Base-by-base conservation (phyloP, 2,888 invertebrate genomes). In the Odontomyia ornata region DNA sequence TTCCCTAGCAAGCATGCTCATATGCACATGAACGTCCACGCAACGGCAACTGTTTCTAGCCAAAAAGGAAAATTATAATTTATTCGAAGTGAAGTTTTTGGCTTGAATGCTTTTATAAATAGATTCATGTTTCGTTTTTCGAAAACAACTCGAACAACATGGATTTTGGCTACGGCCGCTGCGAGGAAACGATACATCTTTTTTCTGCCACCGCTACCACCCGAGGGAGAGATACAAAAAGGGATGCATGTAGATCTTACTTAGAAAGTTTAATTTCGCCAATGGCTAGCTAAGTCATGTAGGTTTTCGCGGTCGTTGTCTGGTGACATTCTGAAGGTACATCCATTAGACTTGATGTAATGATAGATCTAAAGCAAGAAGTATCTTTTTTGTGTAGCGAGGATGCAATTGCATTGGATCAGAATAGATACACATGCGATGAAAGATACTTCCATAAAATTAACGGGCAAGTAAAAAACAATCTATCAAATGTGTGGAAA, bases 61-160 rank as follows among this genome's bases (percentile, higher is more conserved):
- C 56, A 36, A 56, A 72, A 56, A 72, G 28, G 72, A 72, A 72
- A 56, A 72, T 52, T n/a, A 73, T 73, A 73, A 60, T 57, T 73
- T 57, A 73, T 57, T 18, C 43, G 43, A 73, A 7, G 27, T 36
- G 43, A 57, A 57, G 69, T 69, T 36, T n/a, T 36, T 69, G 28
- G 57, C 72, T 27, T 73, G 52, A 73, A 73, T 23, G 60, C 36
- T 43, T 52, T 60, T 73, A 73, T 43, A 73, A 73, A 73, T 73
- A 73, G 72, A 43, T 28, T 3, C 25, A 21, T 57, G 36, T 73
- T 73, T 60, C 28, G 36, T 21, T 72, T 23, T 36, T 73, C 46
- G n/a, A 52, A 30, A 73, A 57, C 36, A 25, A 25, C 27, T 64
- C 18, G 15, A 25, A 15, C 28, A 9, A 27, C 64, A 64, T 30